A percentile compares a stretch with the other conserved stretches of the same genome.
Evolutionary conservation across 2,888 invertebrate species (phyloP).

Genomic region (Eustalomyia histrio): DNA sequence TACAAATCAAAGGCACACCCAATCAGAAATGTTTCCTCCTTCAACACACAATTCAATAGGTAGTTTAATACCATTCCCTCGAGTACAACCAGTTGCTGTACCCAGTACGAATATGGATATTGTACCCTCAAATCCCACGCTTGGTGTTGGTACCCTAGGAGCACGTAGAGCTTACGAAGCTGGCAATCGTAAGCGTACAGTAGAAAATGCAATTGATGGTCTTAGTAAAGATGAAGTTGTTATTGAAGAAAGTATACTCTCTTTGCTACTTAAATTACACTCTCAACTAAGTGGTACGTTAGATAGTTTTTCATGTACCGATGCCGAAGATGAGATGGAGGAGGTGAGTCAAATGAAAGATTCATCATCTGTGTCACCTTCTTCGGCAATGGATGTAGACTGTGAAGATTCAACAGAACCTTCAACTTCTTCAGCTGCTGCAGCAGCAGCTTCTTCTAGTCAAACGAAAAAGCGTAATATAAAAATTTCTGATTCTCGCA

Average conservation of each 20-base stretch:
- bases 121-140: constrained; percentile 79
- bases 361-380: constrained; percentile 28
- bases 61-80: constrained; percentile 79
- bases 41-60: constrained; percentile 72
- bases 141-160: constrained; percentile 67
- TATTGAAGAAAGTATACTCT: constrained; percentile 93
- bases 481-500: constrained; percentile 78
- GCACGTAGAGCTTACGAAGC: constrained; percentile 72
- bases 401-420: constrained; percentile 76
- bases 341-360: constrained; percentile 20
- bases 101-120: constrained; percentile 79
- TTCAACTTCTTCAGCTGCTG: constrained; percentile 60
- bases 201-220: constrained; percentile 78
- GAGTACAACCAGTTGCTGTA: constrained; percentile 79
- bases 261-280: constrained; percentile 92
- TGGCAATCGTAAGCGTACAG: constrained; percentile 75
- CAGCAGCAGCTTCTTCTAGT: constrained; percentile 66
- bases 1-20: constrained; percentile 66
- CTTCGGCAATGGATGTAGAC: constrained; percentile 75
- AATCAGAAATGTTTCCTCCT: constrained; percentile 78
- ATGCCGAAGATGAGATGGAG: constrained; percentile 72
- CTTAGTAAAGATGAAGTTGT: constrained; percentile 81
- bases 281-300: constrained; percentile 91
- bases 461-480: constrained; percentile 71
- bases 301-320: constrained; percentile 87